Evolutionary conservation across 2,113 vertebrate genomes (phyloP), one percentile per base, ranked within the genome.

Genomic region (Axis porcinus): DNA sequence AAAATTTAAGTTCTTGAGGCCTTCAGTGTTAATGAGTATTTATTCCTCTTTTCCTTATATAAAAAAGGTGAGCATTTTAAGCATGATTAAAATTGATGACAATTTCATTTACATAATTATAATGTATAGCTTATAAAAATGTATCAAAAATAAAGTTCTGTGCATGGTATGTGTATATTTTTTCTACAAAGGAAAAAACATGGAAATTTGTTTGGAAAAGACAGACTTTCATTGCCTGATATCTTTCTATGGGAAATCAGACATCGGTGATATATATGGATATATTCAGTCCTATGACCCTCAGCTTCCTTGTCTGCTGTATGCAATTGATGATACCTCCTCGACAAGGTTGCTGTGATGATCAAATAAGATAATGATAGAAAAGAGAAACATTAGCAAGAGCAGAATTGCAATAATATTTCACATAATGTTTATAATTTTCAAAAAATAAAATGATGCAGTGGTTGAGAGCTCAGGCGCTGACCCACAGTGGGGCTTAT

Each of bases 41-140:
- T 98, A 98, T 98, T 98, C 86, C 94, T 91, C 76, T 97, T 98
- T 98, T 98, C 96, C 97, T 95, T 94, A 85, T 97, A 95, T 97
- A 96, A 98, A 98, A 98, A 98, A 95, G 97, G 97, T 97, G 97
- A 97, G 64, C 97, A 96, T 96, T 97, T 98, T 98, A 97, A 98
- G 96, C 96, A 45, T 98, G 98, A 99, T 98, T 98, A 98, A 98
- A 97, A 95, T 97, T 98, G 97, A 98, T 98, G 96, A 95, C 76
- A 96, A 89, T 91, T 85, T 97, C 86, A 98, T 98, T 98, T 98
- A 79, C 97, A 98, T 99, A 98, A 98, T 98, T 98, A 97, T 30
- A 96, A 98, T 98, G 94, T 98, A 98, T 97, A 98, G 96, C 92
- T 98, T 97, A 98, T 96, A 95, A 98, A 98, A 98, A 98, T 98